Evolutionary conservation across 2,797 vertebrate species (phyloP).

Genomic region (Hapalemur alaotrensis): DNA sequence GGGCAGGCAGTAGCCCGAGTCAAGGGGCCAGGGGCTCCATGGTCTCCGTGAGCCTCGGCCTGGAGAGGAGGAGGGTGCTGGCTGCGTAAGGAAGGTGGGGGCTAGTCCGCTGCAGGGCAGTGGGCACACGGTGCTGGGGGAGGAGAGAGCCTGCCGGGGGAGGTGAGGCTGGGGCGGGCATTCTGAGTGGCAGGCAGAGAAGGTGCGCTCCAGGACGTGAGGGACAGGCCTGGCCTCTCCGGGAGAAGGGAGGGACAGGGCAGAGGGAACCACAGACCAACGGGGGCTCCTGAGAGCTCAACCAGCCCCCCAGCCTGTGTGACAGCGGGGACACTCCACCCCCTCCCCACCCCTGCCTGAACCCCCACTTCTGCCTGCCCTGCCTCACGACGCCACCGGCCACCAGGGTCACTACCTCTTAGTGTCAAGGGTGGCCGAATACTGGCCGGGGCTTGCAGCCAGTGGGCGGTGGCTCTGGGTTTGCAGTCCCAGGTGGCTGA

Average conservation of each 20-base stretch:
- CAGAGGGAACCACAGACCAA: rapidly evolving
- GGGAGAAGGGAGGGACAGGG: neutral
- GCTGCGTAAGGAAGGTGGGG: neutral
- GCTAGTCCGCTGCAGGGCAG: rapidly evolving
- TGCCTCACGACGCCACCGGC: too few relatives aligned
- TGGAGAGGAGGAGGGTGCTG: neutral
- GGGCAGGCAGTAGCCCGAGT: neutral
- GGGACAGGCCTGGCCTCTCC: neutral
- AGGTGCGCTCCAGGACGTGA: rapidly evolving
- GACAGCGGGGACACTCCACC: rapidly evolving
- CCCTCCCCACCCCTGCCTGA: too few relatives aligned
- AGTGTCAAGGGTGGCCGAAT: neutral
- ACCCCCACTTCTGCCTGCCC: neutral
- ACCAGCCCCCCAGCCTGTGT: neutral
- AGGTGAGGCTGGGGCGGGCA: too few relatives aligned
- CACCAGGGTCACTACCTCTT: neutral
- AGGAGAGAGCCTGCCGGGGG: too few relatives aligned
- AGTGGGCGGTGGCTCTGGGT: neutral
- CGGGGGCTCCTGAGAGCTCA: rapidly evolving
- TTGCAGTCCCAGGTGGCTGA: neutral
- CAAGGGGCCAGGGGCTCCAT: neutral
- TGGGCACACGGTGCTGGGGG: neutral
- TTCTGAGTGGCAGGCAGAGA: neutral
- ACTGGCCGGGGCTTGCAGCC: rapidly evolving
- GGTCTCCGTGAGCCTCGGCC: neutral